phyloP scores from a whole-genome alignment of 2,888 invertebrate genomes.

The Hemaris fuciformis region DNA sequence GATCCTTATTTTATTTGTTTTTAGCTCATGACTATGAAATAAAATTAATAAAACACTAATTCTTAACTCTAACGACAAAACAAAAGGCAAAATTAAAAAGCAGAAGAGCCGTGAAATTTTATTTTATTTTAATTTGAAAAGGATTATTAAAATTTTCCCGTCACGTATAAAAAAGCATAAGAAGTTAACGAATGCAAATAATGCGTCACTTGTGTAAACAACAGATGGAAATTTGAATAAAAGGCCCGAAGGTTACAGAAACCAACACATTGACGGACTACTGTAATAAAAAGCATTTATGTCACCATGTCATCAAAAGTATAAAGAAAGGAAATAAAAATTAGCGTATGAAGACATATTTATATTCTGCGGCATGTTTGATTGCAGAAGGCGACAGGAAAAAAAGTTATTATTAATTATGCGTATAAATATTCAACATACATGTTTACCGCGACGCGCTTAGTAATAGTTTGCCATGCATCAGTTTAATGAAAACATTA shows the following conservation, averaged over 20 bases:
- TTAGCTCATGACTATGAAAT: no score
- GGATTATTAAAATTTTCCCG: no score
- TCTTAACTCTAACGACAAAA: no score
- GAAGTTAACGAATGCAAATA: not conserved
- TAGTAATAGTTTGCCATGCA: not conserved
- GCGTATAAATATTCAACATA: not conserved
- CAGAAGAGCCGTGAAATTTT: no score
- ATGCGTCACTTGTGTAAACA: not conserved
- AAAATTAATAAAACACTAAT: no score
- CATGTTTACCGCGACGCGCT: not conserved
- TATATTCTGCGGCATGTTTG: not conserved
- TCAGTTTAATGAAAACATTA: slow-evolving; percentile 2
- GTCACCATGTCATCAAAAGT: not conserved
- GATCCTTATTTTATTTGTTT: no score
- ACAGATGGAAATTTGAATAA: not conserved
- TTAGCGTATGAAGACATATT: not conserved
- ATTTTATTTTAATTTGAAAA: no score
- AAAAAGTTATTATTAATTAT: not conserved
- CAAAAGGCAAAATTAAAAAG: no score
- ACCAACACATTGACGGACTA: not conserved
- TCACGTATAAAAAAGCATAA: no score
- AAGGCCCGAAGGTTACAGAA: not conserved
- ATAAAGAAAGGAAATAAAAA: not conserved
- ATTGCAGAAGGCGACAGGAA: not conserved
- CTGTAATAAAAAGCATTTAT: not conserved